A percentile compares a stretch with the other conserved stretches of the same genome.
Conservation (phyloP, 2,888 invertebrate genomes). For the Melanotus villosus region DNA sequence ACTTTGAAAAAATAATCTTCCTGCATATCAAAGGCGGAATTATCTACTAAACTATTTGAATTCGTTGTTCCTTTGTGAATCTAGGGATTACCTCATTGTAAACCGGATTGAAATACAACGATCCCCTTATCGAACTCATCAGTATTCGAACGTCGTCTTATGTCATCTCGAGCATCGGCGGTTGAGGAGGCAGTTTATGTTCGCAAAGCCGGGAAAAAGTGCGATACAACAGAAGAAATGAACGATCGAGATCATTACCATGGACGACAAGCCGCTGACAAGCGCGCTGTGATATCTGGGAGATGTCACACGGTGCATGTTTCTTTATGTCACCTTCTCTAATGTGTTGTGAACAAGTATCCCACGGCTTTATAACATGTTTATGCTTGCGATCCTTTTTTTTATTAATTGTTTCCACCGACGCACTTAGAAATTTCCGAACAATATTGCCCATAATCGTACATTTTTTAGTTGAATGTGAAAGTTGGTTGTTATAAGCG, state of each 20-base stretch:
- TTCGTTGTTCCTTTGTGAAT: neutral
- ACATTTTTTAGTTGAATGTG: neutral
- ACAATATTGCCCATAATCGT: neutral
- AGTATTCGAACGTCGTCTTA: conserved; percentile 49
- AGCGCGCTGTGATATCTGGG: conserved; percentile 52
- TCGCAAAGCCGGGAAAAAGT: conserved; percentile 54
- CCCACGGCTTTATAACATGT: conserved; percentile 44
- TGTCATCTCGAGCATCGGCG: conserved; percentile 49
- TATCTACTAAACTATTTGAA: conserved; percentile 2
- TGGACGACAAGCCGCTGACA: conserved; percentile 57
- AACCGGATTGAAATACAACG: conserved; percentile 34
- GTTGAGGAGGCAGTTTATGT: conserved; percentile 52
- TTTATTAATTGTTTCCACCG: conserved; percentile 25
- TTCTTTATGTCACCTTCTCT: conserved; percentile 52
- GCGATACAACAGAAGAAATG: conserved; percentile 55
- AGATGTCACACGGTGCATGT: conserved; percentile 55
- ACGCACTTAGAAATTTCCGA: conserved; percentile 14
- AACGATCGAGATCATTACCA: conserved; percentile 57
- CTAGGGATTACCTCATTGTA: conserved; percentile 14
- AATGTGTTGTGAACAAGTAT: conserved; percentile 47
- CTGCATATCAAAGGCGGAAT: neutral
- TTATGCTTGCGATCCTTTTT: conserved; percentile 14
- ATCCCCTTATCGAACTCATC: conserved; percentile 48
- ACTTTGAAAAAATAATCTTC: neutral
- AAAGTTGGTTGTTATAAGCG: neutral